Percentiles rank a stretch among this genome's conserved stretches.
Evolutionary conservation across 2,797 vertebrate species (phyloP).

Genomic region (Acanthiza pusilla): DNA sequence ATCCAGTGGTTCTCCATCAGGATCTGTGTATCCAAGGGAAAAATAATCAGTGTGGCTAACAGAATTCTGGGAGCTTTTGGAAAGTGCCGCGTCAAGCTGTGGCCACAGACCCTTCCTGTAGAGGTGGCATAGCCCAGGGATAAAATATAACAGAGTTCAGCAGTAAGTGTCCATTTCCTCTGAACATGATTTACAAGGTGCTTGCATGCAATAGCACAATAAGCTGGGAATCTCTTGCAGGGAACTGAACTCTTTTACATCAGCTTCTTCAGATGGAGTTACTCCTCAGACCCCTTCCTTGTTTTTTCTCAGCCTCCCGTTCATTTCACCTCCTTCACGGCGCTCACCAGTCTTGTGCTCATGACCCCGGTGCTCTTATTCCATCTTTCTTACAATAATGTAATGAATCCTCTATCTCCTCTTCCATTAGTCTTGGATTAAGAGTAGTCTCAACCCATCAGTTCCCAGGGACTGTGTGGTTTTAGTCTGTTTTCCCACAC

Average conservation of each 20-base stretch:
- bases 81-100: neutral
- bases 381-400: neutral
- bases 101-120: neutral
- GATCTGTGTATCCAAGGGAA: neutral
- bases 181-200: neutral
- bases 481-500: neutral
- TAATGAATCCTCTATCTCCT: neutral
- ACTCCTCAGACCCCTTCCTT: neutral
- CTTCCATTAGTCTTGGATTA: neutral
- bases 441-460: neutral
- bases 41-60: neutral
- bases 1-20: neutral
- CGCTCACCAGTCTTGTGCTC: neutral
- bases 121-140: neutral
- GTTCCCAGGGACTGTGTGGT: neutral
- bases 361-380: neutral
- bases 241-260: neutral
- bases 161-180: neutral
- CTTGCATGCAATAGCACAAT: neutral
- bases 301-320: neutral
- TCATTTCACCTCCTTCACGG: neutral
- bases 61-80: neutral
- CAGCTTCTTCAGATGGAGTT: neutral
- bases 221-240: neutral
- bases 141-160: neutral